Base-by-base conservation (phyloP, 2,888 invertebrate genomes). In the Himalopsyche anomala region DNA sequence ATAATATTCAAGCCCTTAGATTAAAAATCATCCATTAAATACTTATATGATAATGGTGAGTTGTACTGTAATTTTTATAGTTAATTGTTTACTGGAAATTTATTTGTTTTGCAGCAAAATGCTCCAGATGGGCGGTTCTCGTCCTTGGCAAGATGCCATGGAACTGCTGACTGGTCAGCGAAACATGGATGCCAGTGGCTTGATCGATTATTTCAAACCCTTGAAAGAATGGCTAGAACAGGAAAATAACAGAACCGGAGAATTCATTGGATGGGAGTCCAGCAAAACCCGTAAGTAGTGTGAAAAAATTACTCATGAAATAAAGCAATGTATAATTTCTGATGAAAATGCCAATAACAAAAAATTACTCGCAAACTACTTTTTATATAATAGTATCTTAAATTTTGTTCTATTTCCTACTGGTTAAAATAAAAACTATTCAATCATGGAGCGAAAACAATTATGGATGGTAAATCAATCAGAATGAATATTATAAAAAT, bases 111-210 rank as follows among this genome's bases (percentile, higher is more conserved):
- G 51, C 87, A 95, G 95, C n/a, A 92, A 94, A 90, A 94, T 95
- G 94, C 91, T 95, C 4, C 92, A 94, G 90, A 90, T 96, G 91
- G 96, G 96, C 12, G 94, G 94, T 0, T 95, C 95, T 0, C 94
- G 92, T 89, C 95, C 95, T 0, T 96, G 96, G 96, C 95, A 94
- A 19, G 96, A 97, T 84, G 96, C 96, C 2, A 94, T 98, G 94
- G 94, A 96, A 90, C 93, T 93, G 9, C 90, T 97, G 2, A 96
- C 96, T 0, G 96, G 96, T 0, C 93, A 94, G 87, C 90, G 95
- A 89, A 91, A 93, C 83, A 96, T 96, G 95, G 95, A 96, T 89
- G 95, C 95, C 15, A 93, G 93, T 79, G 95, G 95, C 0, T 91
- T 96, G 0, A 90, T 96, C 86, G 95, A 96, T 89, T 96, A 96